Conservation (phyloP, 2,113 vertebrate genomes). For the Suricata suricatta region DNA sequence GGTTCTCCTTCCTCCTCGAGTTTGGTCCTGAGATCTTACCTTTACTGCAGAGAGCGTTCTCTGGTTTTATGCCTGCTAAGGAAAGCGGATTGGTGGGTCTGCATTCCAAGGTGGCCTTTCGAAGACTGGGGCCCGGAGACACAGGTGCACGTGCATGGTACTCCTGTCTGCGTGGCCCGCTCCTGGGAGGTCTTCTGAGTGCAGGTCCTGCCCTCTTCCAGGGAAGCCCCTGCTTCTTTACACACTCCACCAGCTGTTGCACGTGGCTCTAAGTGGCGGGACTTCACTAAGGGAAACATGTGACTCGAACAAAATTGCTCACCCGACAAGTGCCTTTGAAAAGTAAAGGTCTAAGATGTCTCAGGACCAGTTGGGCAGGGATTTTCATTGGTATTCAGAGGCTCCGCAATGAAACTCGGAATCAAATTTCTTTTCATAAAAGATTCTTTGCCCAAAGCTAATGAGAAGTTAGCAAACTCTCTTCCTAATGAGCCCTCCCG, state of each 20-base stretch:
- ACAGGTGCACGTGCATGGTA: too few relatives aligned
- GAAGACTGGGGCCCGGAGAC: background rate
- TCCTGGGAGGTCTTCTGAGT: background rate
- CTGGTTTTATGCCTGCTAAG: background rate
- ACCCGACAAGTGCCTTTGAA: background rate
- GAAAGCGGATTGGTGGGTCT: background rate
- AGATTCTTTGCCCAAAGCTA: background rate
- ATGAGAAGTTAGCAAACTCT: background rate
- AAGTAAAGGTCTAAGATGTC: background rate
- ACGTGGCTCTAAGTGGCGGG: background rate
- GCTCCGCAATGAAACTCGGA: background rate
- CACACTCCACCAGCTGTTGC: background rate
- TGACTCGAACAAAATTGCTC: background rate
- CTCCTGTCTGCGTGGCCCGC: accelerated
- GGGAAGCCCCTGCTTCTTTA: background rate
- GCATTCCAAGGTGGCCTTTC: background rate
- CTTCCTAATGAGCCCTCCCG: background rate
- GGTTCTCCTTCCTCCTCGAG: background rate
- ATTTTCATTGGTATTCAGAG: background rate
- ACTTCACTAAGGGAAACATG: background rate
- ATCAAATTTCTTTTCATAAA: background rate
- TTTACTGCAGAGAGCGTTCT: background rate
- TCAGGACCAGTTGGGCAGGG: background rate
- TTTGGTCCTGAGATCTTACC: background rate
- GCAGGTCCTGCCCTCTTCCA: background rate